Evolutionary conservation across 2,888 invertebrate genomes (phyloP).

Genomic region (Drosophila limbata): DNA sequence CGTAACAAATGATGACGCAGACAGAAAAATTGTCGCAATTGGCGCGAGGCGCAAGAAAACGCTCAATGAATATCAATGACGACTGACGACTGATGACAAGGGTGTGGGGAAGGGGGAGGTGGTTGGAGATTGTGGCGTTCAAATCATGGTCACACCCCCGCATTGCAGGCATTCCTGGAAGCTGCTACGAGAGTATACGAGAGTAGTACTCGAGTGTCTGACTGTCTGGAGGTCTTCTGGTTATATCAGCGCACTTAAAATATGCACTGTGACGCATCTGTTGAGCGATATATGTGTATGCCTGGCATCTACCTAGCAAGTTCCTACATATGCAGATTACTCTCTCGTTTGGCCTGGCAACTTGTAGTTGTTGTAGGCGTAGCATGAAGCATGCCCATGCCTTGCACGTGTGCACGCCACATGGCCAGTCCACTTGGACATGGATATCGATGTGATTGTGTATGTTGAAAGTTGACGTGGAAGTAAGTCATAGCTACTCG

Average conservation of each 20-base stretch:
- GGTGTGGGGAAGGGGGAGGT: not conserved
- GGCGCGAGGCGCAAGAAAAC: constrained; percentile 43
- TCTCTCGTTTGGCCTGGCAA: constrained; percentile 34
- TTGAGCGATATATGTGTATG: constrained; percentile 57
- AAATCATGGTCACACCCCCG: constrained; percentile 64
- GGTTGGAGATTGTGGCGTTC: not conserved
- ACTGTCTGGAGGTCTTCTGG: constrained; percentile 52
- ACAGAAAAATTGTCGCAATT: constrained; percentile 71
- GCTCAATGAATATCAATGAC: constrained; percentile 68
- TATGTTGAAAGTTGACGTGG: constrained; percentile 45
- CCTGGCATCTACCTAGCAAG: constrained; percentile 48
- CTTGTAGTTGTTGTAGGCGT: constrained; percentile 69
- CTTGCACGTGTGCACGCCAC: constrained; percentile 68
- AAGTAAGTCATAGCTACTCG: constrained; percentile 46
- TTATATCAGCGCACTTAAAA: constrained; percentile 76
- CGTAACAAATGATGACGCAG: constrained; percentile 72
- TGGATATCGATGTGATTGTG: constrained; percentile 2
- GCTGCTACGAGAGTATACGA: constrained; percentile 40
- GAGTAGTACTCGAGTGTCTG: constrained; percentile 31
- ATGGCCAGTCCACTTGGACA: constrained; percentile 48
- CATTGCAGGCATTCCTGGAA: constrained; percentile 69
- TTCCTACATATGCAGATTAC: constrained; percentile 55
- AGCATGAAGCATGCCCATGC: constrained; percentile 57
- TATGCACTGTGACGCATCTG: constrained; percentile 77
- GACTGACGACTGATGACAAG: constrained; percentile 13